These are phyloP conservation scores for Plutomurus gul DNA, from an alignment of 1,140 invertebrate genomes.

Conservation along the genomic window DNA sequence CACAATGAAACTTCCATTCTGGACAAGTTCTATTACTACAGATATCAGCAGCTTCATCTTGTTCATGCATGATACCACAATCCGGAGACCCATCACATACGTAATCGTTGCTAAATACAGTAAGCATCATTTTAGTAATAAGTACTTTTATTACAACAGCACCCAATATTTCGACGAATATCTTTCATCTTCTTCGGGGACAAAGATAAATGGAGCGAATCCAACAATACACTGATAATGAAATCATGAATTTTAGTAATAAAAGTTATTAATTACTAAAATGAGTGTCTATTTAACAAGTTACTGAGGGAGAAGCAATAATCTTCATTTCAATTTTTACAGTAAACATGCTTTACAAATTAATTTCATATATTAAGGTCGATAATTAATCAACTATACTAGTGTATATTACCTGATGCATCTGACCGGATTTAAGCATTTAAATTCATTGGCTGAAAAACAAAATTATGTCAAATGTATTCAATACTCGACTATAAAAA, in stretches of 20 bases:
- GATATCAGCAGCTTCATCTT: constrained; percentile 69
- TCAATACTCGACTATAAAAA: not conserved
- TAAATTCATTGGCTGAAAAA: constrained; percentile 34
- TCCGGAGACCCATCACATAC: constrained; percentile 32
- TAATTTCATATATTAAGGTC: not conserved
- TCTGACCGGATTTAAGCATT: not conserved
- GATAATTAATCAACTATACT: no score
- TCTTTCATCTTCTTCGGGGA: no score
- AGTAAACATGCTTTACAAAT: not conserved
- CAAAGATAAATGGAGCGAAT: not conserved
- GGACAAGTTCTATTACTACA: constrained; percentile 61
- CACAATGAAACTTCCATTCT: constrained; percentile 63
- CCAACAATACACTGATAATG: no score
- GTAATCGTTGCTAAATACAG: not conserved
- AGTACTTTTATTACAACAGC: no score
- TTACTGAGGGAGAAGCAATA: not conserved
- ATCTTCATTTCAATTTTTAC: not conserved
- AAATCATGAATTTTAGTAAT: no score
- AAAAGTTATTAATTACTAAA: no score
- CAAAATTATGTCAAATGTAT: no score
- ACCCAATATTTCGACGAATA: no score
- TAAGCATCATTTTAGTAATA: no score
- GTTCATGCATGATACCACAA: constrained; percentile 60
- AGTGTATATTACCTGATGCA: constrained; percentile 14
- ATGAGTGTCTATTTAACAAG: not conserved